phyloP scores from a whole-genome alignment of 2,888 invertebrate species.

The Ichneumoninae sp. region DNA sequence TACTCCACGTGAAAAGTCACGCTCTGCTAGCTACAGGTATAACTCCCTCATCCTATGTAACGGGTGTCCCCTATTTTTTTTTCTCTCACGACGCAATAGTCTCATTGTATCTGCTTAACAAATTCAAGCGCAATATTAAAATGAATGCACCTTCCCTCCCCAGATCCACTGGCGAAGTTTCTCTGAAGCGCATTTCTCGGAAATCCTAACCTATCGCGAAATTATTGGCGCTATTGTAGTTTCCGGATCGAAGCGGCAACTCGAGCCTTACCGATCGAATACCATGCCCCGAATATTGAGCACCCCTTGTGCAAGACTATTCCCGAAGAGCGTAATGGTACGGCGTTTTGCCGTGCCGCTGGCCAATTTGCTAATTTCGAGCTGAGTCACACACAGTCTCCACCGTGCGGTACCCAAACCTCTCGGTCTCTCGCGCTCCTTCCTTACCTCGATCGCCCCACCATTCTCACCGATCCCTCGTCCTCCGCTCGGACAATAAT shows the following conservation, averaged over 20 bases:
- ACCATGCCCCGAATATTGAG: constrained; percentile 57
- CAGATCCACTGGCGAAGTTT: background rate
- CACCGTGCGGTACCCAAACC: constrained; percentile 23
- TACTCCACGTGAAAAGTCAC: constrained; percentile 81
- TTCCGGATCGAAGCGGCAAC: background rate
- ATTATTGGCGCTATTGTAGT: background rate
- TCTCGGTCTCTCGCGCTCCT: constrained; percentile 53
- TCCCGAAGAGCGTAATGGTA: constrained; percentile 64
- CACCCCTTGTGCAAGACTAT: constrained; percentile 65
- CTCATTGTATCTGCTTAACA: background rate
- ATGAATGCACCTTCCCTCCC: background rate
- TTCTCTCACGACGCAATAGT: background rate
- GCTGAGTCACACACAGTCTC: constrained; percentile 78
- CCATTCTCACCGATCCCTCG: constrained; percentile 41
- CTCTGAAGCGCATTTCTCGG: background rate
- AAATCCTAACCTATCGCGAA: background rate
- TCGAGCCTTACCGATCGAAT: background rate
- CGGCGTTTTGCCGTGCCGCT: constrained; percentile 73
- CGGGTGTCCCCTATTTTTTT: constrained; percentile 71
- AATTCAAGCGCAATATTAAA: no score
- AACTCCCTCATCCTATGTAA: constrained; percentile 73
- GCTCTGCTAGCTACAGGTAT: constrained; percentile 78
- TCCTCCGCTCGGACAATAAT: constrained; percentile 60
- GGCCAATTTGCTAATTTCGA: constrained; percentile 78
- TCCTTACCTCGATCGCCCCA: constrained; percentile 43